Evolutionary conservation across 2,113 vertebrate species (phyloP), one percentile per base, ranked within the genome.

Genomic region (Piprites chloris): DNA sequence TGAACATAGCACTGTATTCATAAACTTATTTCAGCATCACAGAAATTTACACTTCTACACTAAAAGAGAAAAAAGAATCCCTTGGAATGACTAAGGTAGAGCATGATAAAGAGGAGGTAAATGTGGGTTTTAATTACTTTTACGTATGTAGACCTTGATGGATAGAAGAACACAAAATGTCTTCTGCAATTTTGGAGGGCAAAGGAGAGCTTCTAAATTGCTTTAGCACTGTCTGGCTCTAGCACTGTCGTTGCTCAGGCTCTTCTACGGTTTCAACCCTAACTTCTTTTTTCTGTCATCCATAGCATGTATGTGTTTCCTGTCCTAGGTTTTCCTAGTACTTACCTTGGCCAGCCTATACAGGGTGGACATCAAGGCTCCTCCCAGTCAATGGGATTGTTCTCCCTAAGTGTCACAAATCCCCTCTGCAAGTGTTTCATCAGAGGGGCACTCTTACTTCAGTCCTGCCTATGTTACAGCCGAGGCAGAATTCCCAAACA

Each of bases 101-200:
- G 16, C n/a, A 86, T 47, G 50, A 59, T 62, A 90, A 94, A 88
- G 42, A 88, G 33, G 93, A 90, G 42, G 28, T 30, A 84, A 81
- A 81, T 39, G 37, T 56, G 39, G 4, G 23, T 67, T 93, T 87
- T 75, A 79, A 87, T 95, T 94, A 95, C 49, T 85, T 91, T 87
- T 93, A 72, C 72, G 32, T 37, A 58, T 53, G n/a, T 50, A 72
- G 47, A 65, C 24, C 50, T 93, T 47, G 55, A 87, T 44, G 14
- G 32, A 67, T 9, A 63, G 73, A 85, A 81, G 39, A 94, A 72
- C 32, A 68, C 23, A 61, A 91, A 87, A 69, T 76, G 24, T 37
- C 49, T 91, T 82, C 44, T 53, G 24, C 47, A 87, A 87, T 79
- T 85, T 56, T 79, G 61, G 52, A 85, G 87, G 90, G 87, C 35